A percentile compares a stretch with the other conserved stretches of the same genome.
Evolutionary conservation across 2,888 invertebrate species (phyloP).

Genomic region (Trisateles emortualis): DNA sequence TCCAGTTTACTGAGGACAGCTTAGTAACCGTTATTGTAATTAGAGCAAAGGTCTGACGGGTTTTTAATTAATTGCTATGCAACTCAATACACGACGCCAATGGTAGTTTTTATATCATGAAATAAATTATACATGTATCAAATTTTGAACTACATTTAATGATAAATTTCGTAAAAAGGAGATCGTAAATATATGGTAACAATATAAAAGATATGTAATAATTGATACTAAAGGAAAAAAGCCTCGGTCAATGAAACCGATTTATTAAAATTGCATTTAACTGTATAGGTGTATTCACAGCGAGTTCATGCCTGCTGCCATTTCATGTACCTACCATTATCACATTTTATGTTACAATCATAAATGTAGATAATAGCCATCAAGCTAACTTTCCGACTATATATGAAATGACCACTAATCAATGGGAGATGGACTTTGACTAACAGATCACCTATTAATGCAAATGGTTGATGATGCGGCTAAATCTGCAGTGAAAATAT

Average conservation of each 20-base stretch:
- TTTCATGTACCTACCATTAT: slow-evolving; percentile 59
- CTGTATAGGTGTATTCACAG: slow-evolving; percentile 30
- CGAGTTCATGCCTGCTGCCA: slow-evolving; percentile 71
- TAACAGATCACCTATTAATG: slow-evolving; percentile 67
- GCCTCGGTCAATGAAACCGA: too few species aligned
- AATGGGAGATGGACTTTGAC: slow-evolving; percentile 79
- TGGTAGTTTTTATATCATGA: slow-evolving; percentile 12
- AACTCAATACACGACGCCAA: slow-evolving; percentile 27
- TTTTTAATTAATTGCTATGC: slow-evolving; percentile 44
- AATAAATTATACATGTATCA: neutral
- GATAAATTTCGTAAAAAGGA: too few species aligned
- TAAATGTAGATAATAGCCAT: slow-evolving; percentile 72
- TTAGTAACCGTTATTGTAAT: slow-evolving; percentile 59
- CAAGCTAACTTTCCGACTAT: slow-evolving; percentile 79
- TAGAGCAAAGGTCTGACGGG: slow-evolving; percentile 50
- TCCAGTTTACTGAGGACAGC: slow-evolving; percentile 54
- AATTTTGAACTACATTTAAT: too few species aligned
- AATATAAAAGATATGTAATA: too few species aligned
- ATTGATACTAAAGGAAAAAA: too few species aligned
- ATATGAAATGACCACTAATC: slow-evolving; percentile 79
- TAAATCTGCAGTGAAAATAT: slow-evolving; percentile 30
- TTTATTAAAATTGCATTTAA: neutral
- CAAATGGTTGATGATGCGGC: slow-evolving; percentile 43
- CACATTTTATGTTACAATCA: slow-evolving; percentile 58
- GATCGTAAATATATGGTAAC: too few species aligned